Evolutionary conservation across 53 echinoderm and acorn worm species (phyloP).

Genomic region (Crossaster papposus): DNA sequence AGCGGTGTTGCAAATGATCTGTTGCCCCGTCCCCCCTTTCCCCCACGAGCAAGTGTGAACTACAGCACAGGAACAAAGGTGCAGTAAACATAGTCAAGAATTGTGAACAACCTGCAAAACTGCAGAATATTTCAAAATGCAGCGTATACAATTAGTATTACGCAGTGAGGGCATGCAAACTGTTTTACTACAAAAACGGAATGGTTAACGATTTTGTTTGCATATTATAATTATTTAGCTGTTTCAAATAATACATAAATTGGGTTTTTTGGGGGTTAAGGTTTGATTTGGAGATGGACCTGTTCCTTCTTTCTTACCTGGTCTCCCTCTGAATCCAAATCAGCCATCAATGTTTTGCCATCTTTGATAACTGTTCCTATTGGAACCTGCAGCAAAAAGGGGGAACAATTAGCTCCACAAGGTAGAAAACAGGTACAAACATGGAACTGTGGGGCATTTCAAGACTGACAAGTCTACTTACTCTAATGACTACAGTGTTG

Average conservation of each 20-base stretch:
- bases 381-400: constrained; percentile 74
- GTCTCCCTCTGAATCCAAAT: constrained; percentile 82
- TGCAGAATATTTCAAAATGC: no score
- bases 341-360: constrained; percentile 57
- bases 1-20: constrained; percentile 69
- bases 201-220: no score
- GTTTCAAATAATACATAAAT: no score
- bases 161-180: no score
- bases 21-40: constrained; percentile 85
- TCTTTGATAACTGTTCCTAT: constrained; percentile 91
- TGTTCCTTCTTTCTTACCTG: constrained; percentile 54
- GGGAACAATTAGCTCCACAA: not conserved
- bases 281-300: no score
- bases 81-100: not conserved
- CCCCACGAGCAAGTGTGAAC: constrained; percentile 80
- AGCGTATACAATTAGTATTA: no score
- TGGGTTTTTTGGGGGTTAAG: no score
- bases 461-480: not conserved
- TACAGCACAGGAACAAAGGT: not conserved
- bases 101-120: not conserved
- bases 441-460: no score
- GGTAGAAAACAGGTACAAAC: not conserved
- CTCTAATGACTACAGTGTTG: constrained; percentile 75
- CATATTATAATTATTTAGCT: no score
- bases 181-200: no score